Evolutionary conservation across 2,113 vertebrate species (phyloP), one percentile per base, ranked within the genome.

Genomic region (Laterallus jamaicensis): DNA sequence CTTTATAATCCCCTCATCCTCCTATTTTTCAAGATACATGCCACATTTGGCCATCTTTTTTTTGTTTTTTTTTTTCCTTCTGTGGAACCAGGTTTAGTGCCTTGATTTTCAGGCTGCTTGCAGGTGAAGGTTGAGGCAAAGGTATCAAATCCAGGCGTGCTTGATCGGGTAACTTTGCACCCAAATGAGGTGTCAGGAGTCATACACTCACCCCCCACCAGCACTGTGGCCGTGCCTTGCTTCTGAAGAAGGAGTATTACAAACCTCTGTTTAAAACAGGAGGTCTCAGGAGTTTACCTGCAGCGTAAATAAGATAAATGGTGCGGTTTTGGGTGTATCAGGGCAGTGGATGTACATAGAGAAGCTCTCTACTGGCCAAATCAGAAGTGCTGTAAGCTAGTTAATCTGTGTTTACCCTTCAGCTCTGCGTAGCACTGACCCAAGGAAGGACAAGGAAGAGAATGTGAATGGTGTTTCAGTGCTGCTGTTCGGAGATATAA

Each of bases 341-440:
- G 49, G 89, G 42, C 50, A 75, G 62, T 52, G 35, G 52, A 39
- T 89, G 35, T 75, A 17, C 49, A n/a, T 5, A 24, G 47, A 68
- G 29, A 55, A 91, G 29, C 35, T 19, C 39, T 29, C 28, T 49
- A 40, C 69, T 78, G 52, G 39, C 56, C 66, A 86, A 75, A 91
- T 79, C 52, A 76, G 42, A 75, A 78, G 60, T 39, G 12, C 49
- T 82, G 42, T 89, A 81, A 92, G 71, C 24, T 14, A 42, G 42
- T 71, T 95, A 75, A 84, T 91, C 69, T 58, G 28, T 86, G 39
- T 84, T 93, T 93, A 82, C 62, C 39, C 74, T 86, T 93, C 60
- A 71, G 66, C 22, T 91, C 58, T 91, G 62, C 44, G 4, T 82
- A 81, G 42, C 42, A 60, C 31, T 81, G 58, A 52, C 32, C 67